Evolutionary conservation across 2,888 invertebrate species (phyloP).

Genomic region (Tiliacea aurago): DNA sequence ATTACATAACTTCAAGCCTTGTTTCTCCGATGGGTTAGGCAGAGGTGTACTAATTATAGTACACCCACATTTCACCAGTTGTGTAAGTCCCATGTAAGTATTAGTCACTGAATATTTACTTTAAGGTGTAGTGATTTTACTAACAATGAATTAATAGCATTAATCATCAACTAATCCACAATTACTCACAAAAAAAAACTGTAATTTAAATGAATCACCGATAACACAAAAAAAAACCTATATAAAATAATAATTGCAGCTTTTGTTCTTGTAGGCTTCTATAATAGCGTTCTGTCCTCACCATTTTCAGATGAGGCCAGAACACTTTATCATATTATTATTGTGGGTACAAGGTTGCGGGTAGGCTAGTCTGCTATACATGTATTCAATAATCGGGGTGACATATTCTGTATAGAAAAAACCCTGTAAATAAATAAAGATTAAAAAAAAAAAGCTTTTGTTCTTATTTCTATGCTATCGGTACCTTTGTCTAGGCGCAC

Average conservation of each 20-base stretch:
- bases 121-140: not conserved
- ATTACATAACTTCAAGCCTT: not conserved
- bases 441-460: too few species aligned
- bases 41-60: not conserved
- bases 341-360: too few species aligned
- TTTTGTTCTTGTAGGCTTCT: not conserved
- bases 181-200: conserved; percentile 11
- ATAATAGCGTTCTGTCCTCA: too few species aligned
- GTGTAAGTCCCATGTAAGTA: too few species aligned
- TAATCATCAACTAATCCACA: not conserved
- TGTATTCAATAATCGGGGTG: too few species aligned
- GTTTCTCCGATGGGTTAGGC: not conserved
- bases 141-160: not conserved
- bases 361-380: too few species aligned
- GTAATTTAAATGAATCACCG: not conserved
- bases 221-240: not conserved
- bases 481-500: conserved; percentile 87
- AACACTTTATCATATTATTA: too few species aligned
- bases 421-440: too few species aligned
- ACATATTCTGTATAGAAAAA: too few species aligned
- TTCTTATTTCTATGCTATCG: conserved; percentile 70
- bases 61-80: not conserved
- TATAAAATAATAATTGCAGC: not conserved
- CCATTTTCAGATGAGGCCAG: too few species aligned
- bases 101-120: too few species aligned